Conservation (phyloP, 1,140 invertebrate species). For the Drosophila cardini region DNA sequence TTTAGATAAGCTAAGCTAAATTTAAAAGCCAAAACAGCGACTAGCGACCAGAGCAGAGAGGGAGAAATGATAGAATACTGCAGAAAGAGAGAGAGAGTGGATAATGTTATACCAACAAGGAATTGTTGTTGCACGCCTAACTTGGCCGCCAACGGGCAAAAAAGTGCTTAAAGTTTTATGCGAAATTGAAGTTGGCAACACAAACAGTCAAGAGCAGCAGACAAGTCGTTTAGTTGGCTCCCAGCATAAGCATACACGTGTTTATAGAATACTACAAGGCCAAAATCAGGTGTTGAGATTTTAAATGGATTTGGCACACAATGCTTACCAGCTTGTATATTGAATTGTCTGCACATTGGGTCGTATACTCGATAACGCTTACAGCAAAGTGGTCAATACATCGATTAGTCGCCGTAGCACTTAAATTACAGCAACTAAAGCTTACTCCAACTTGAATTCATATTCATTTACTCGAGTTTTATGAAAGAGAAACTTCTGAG, state of each 20-base stretch:
- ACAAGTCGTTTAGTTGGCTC: slow-evolving; percentile 9
- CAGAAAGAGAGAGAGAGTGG: background rate
- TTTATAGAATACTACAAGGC: background rate
- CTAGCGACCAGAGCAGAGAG: slow-evolving; percentile 5
- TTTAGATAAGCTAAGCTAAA: slow-evolving; percentile 56
- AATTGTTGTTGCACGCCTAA: slow-evolving; percentile 31
- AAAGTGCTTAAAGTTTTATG: slow-evolving; percentile 78
- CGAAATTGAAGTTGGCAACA: slow-evolving; percentile 72
- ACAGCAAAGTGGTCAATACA: slow-evolving; percentile 1
- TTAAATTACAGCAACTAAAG: background rate
- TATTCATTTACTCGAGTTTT: too few species aligned
- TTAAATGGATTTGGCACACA: slow-evolving; percentile 37
- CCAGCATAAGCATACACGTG: slow-evolving; percentile 39
- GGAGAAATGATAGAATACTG: background rate
- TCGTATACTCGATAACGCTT: slow-evolving; percentile 26
- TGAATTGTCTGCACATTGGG: slow-evolving; percentile 9
- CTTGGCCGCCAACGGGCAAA: slow-evolving; percentile 57
- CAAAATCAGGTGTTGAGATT: slow-evolving; percentile 40
- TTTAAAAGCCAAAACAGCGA: slow-evolving; percentile 63
- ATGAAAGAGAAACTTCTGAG: background rate
- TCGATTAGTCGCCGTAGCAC: slow-evolving; percentile 9
- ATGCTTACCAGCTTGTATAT: slow-evolving; percentile 4
- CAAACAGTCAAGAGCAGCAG: slow-evolving; percentile 43
- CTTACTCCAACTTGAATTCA: too few species aligned
- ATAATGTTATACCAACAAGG: background rate